These are phyloP conservation scores for Abramis brama DNA, from an alignment of 2,113 vertebrate species.

Conservation along the genomic window DNA sequence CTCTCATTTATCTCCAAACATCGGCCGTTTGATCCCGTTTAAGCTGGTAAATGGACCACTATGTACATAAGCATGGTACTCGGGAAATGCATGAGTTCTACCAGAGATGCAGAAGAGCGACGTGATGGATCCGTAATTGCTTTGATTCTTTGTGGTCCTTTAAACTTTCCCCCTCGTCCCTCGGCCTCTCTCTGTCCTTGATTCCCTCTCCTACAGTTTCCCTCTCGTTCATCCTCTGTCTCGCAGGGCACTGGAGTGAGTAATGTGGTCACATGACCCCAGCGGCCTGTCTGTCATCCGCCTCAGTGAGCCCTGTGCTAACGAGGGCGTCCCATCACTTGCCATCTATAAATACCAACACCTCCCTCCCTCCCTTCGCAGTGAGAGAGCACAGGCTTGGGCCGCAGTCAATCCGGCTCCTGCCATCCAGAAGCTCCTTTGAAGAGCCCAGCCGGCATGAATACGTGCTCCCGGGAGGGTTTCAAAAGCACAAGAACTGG, in stretches of 20 bases:
- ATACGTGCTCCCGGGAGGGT: neutral
- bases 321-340: slow-evolving; percentile 77
- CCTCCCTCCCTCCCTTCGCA: slow-evolving; percentile 51
- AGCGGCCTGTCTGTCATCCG: slow-evolving; percentile 73
- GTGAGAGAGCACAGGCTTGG: slow-evolving; percentile 52
- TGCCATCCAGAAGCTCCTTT: slow-evolving; percentile 51
- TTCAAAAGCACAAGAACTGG: neutral
- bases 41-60: neutral
- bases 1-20: slow-evolving; percentile 28
- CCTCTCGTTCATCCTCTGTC: slow-evolving; percentile 49
- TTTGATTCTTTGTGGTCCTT: neutral
- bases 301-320: slow-evolving; percentile 74
- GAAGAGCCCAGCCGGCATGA: slow-evolving; percentile 37
- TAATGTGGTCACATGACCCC: slow-evolving; percentile 78
- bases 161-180: neutral
- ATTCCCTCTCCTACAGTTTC: slow-evolving; percentile 50
- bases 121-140: neutral
- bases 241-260: slow-evolving; percentile 65
- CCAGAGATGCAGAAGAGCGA: neutral
- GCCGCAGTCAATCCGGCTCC: slow-evolving; percentile 55
- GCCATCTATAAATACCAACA: slow-evolving; percentile 78
- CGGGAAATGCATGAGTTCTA: neutral
- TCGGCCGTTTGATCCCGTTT: neutral
- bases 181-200: neutral
- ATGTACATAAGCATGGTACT: neutral